Conservation (phyloP, 2,888 invertebrate species). For the Drosophila colorata region DNA sequence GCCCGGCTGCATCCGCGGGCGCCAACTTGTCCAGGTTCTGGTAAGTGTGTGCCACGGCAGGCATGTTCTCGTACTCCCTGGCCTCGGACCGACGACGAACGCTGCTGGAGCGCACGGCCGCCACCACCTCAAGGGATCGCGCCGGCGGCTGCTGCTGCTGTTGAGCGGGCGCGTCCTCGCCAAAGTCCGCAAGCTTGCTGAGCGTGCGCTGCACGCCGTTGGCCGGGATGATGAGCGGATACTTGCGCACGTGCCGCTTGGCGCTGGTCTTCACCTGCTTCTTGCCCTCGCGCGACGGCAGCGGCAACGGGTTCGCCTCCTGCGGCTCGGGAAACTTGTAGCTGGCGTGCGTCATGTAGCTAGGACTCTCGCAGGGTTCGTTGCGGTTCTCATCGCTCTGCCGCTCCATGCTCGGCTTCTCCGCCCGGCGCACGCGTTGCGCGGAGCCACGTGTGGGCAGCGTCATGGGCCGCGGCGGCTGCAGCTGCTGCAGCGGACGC, state of each 20-base stretch:
- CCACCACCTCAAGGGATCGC: conserved; percentile 73
- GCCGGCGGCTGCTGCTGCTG: conserved; percentile 21
- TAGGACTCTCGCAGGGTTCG: conserved; percentile 84
- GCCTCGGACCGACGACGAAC: conserved; percentile 52
- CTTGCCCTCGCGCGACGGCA: conserved; percentile 90
- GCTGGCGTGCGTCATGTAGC: conserved; percentile 82
- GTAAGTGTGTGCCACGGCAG: conserved; percentile 69
- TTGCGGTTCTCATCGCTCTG: conserved; percentile 58
- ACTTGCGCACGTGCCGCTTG: conserved; percentile 91
- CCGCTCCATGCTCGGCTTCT: conserved; percentile 42
- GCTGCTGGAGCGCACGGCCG: conserved; percentile 72
- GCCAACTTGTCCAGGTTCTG: conserved; percentile 77
- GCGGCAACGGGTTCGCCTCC: conserved; percentile 89
- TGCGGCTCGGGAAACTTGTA: conserved; percentile 82
- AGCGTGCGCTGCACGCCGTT: conserved; percentile 88
- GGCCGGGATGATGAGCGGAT: conserved; percentile 92
- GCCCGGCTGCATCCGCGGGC: conserved; percentile 67
- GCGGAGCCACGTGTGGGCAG: conserved; percentile 83
- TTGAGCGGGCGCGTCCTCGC: conserved; percentile 25
- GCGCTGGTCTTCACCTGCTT: conserved; percentile 87
- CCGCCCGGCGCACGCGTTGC: conserved; percentile 76
- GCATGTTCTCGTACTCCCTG: conserved; percentile 74
- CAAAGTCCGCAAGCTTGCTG: conserved; percentile 86
- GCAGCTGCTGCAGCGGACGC: conserved; percentile 57
- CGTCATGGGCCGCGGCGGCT: conserved; percentile 84